phyloP scores from a whole-genome alignment of 2,797 vertebrate genomes.

The Craterocephalus amniculus region DNA sequence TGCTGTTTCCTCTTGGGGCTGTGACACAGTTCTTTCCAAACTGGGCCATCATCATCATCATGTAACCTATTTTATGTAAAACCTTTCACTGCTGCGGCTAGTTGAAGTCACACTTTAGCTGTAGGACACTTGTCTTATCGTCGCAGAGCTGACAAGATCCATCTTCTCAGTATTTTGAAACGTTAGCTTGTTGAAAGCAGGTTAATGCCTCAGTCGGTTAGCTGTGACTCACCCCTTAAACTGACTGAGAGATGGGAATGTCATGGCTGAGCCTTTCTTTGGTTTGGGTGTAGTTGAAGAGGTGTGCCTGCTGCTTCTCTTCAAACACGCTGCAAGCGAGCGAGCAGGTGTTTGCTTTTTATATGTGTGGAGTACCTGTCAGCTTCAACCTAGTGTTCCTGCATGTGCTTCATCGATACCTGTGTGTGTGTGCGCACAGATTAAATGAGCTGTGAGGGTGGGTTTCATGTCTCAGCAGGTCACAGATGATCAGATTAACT shows the following conservation, averaged over 20 bases:
- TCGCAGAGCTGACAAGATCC: conserved; percentile 17
- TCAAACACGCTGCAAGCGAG: conserved; percentile 4
- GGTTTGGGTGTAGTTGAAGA: conserved; percentile 23
- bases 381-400: conserved; percentile 3
- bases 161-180: conserved; percentile 26
- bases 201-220: conserved; percentile 43
- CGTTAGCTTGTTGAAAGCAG: conserved; percentile 51
- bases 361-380: conserved; percentile 7
- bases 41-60: conserved; percentile 56
- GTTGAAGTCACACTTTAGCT: conserved; percentile 24
- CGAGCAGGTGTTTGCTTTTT: neutral
- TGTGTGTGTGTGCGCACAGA: conserved; percentile 52
- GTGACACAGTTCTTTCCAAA: conserved; percentile 61
- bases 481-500: conserved; percentile 82
- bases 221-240: conserved; percentile 49
- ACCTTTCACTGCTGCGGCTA: conserved; percentile 9
- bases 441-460: conserved; percentile 69
- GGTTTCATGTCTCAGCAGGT: conserved; percentile 82
- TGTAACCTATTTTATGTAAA: conserved; percentile 54
- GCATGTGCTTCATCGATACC: neutral
- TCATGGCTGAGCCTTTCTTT: conserved; percentile 34
- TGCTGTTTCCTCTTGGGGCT: conserved; percentile 42
- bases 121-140: conserved; percentile 12
- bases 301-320: conserved; percentile 18
- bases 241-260: conserved; percentile 43